Evolutionary conservation across 2,888 invertebrate genomes (phyloP).

Genomic region (Agapostemon virescens): DNA sequence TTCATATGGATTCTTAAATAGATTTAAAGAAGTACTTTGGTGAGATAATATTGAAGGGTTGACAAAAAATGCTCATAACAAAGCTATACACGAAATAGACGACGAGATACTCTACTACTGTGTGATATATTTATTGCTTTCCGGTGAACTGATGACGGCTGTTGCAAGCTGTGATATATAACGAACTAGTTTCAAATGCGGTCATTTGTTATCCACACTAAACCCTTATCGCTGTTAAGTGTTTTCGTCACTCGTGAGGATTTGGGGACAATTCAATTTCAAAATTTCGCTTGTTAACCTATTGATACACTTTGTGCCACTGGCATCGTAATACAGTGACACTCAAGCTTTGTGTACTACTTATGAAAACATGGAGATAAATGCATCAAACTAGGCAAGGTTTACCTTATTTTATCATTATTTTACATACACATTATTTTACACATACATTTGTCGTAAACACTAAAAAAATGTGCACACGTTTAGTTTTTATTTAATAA

Average conservation of each 20-base stretch:
- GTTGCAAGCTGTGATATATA: constrained; percentile 26
- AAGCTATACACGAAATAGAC: background rate
- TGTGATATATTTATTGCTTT: background rate
- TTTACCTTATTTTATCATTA: background rate
- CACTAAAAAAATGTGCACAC: too few relatives aligned
- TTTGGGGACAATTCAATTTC: constrained; percentile 18
- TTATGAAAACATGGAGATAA: background rate
- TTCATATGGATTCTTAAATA: too few relatives aligned
- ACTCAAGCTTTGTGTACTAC: background rate
- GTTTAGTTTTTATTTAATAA: background rate
- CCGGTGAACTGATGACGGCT: background rate
- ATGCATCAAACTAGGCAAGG: background rate
- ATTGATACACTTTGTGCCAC: background rate
- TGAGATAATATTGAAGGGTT: background rate
- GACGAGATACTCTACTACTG: background rate
- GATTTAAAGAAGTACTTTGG: background rate
- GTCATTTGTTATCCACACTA: constrained; percentile 38
- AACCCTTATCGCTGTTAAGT: constrained; percentile 27
- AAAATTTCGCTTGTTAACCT: constrained; percentile 7
- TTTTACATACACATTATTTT: too few relatives aligned
- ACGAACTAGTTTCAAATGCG: constrained; percentile 36
- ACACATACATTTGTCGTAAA: too few relatives aligned
- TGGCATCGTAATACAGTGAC: background rate
- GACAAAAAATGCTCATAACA: too few relatives aligned
- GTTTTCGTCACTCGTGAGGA: background rate